Evolutionary conservation across 1,140 invertebrate genomes (phyloP).

Genomic region (Amyelois transitella): DNA sequence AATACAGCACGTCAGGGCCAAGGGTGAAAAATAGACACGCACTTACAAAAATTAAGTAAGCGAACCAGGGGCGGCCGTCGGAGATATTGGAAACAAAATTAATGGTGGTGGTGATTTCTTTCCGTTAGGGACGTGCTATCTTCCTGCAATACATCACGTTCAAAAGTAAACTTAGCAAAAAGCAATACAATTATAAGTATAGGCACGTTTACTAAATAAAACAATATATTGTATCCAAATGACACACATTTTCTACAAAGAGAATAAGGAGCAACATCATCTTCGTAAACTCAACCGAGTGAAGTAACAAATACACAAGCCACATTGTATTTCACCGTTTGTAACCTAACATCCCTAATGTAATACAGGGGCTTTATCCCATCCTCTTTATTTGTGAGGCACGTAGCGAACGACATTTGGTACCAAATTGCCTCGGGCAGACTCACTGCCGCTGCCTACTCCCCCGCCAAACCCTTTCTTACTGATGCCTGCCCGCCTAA

Average conservation of each 20-base stretch:
- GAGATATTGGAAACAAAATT: constrained; percentile 19
- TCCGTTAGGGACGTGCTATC: constrained; percentile 2
- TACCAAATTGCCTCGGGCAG: constrained; percentile 66
- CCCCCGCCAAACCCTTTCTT: constrained; percentile 34
- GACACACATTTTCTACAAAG: too few relatives aligned
- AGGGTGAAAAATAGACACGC: constrained; percentile 54
- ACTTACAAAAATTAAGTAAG: constrained; percentile 60
- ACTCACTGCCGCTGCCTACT: constrained; percentile 40
- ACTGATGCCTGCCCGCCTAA: constrained; percentile 48
- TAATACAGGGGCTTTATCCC: constrained; percentile 52
- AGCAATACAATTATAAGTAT: background rate
- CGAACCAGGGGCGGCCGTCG: constrained; percentile 13
- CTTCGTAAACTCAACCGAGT: too few relatives aligned
- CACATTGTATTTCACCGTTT: constrained; percentile 19
- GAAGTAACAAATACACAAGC: constrained; percentile 6
- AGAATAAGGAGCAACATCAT: too few relatives aligned
- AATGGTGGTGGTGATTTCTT: constrained; percentile 11
- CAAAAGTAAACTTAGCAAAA: background rate
- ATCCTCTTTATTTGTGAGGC: constrained; percentile 62
- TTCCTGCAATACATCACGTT: background rate
- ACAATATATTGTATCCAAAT: background rate
- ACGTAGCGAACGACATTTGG: constrained; percentile 68
- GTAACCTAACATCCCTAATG: constrained; percentile 50
- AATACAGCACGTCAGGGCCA: constrained; percentile 28
- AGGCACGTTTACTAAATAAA: background rate